Evolutionary conservation across 2,888 invertebrate species (phyloP), one percentile per base, ranked within the genome.

Genomic region (Papilio elwesi): DNA sequence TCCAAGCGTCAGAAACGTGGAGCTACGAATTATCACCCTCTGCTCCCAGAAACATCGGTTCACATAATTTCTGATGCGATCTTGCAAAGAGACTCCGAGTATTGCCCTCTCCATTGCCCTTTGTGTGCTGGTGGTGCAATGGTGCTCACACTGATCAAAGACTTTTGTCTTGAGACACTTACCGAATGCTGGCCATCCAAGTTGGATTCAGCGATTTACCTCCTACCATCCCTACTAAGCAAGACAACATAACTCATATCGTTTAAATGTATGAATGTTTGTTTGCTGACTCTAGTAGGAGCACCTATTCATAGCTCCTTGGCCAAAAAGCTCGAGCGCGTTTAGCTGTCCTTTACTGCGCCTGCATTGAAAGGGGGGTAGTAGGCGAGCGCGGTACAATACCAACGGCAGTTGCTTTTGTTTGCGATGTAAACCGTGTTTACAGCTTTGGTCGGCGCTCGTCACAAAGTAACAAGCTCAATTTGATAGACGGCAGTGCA

Each of bases 361-460:
- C 53, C 9, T 16, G 70, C 38, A 36, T 26, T 48, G 53, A 70
- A 63, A 43, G 43, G 57, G 65, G 65, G 70, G 52, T 47, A 55
- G 70, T 65, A 55, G 65, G 65, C 38, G 57, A 65, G n/a, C 13
- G 65, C 13, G 26, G 26, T 2, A 64, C 55, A 49, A 52, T 43
- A 43, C 43, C 38, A 48, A 48, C 64, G 53, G 49, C 70, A 16
- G 13, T 16, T 13, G 55, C 65, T 65, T 48, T 70, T 70, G 70
- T 70, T 70, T 36, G 48, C 48, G 16, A 65, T 57, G 65, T 70
- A 70, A 70, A 70, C 70, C 70, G 16, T 70, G 70, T 70, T 70
- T 65, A 70, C 64, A 53, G 49, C 70, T 70, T 70, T 43, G 15
- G 11, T 26, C 26, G 11, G 7, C 43, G n/a, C n/a, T 43, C 43